These are phyloP conservation scores for Dipus sagitta DNA, from an alignment of 2,797 vertebrate genomes.

Conservation along the genomic window DNA sequence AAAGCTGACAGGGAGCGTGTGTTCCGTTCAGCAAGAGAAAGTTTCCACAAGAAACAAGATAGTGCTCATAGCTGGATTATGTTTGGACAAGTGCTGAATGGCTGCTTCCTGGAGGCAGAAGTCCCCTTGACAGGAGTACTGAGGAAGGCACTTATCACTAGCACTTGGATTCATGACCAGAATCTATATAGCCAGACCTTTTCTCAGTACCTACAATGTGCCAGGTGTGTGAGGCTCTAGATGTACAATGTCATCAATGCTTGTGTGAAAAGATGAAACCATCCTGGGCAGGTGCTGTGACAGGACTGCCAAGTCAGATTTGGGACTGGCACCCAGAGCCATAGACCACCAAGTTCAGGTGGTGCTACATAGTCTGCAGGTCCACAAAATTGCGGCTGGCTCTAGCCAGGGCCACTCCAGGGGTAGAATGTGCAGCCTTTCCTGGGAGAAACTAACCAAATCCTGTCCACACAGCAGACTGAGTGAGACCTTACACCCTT, in stretches of 20 bases:
- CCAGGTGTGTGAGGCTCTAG: neutral
- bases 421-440: neutral
- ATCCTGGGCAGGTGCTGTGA: neutral
- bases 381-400: neutral
- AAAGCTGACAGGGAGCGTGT: conserved; percentile 86
- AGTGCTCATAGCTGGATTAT: neutral
- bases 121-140: no score
- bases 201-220: neutral
- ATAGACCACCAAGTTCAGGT: neutral
- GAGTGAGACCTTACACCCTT: neutral
- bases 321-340: neutral
- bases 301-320: neutral
- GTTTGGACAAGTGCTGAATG: neutral
- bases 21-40: conserved; percentile 83
- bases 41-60: conserved; percentile 69
- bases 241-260: neutral
- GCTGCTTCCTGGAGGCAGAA: neutral
- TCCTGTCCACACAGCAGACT: neutral
- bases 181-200: neutral
- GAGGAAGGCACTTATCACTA: no score
- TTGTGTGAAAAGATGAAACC: neutral
- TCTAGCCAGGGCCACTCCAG: neutral
- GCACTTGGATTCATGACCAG: neutral
- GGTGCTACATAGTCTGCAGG: neutral
- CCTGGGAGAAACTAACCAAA: neutral